phyloP scores from a whole-genome alignment of 37 sponge, comb jelly and placozoan genomes.

The Halichondria panicea region DNA sequence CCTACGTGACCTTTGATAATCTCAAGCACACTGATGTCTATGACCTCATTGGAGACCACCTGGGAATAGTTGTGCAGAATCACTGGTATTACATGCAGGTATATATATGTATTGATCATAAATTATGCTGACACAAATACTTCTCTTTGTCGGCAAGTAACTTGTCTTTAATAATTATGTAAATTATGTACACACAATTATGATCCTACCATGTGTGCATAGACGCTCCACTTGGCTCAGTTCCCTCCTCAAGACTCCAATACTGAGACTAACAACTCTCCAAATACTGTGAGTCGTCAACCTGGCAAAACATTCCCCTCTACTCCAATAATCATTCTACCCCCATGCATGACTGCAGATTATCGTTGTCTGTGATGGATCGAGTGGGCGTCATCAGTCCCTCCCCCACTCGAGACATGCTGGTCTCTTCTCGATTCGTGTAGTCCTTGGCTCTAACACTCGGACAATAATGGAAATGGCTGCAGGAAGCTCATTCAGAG shows the following conservation, averaged over 20 bases:
- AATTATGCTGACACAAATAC: too few species aligned
- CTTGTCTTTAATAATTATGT: too few species aligned
- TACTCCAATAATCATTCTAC: too few species aligned
- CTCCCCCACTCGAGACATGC: conserved; percentile 18
- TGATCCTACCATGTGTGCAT: too few species aligned
- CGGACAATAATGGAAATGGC: conserved; percentile 5
- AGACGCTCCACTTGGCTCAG: too few species aligned
- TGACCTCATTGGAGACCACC: conserved; percentile 20
- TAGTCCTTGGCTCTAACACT: conserved; percentile 19
- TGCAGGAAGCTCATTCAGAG: conserved; percentile 8
- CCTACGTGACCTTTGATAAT: conserved; percentile 43
- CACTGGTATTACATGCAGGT: conserved; percentile 1
- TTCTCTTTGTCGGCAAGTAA: too few species aligned
- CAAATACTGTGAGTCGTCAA: too few species aligned
- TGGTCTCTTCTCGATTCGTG: conserved; percentile 42
- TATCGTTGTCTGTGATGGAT: neutral
- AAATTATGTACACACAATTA: too few species aligned
- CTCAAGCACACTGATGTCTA: conserved; percentile 38
- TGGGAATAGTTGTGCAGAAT: conserved; percentile 7
- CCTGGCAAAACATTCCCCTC: too few species aligned
- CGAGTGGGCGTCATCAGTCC: neutral
- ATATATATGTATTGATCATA: too few species aligned
- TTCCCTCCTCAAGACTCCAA: too few species aligned
- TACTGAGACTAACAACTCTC: too few species aligned
- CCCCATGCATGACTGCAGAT: conserved; percentile 22